Percentiles rank a stretch among this genome's conserved stretches.
phyloP scores from a whole-genome alignment of 2,888 invertebrate genomes.

The Pomacea canaliculata region DNA sequence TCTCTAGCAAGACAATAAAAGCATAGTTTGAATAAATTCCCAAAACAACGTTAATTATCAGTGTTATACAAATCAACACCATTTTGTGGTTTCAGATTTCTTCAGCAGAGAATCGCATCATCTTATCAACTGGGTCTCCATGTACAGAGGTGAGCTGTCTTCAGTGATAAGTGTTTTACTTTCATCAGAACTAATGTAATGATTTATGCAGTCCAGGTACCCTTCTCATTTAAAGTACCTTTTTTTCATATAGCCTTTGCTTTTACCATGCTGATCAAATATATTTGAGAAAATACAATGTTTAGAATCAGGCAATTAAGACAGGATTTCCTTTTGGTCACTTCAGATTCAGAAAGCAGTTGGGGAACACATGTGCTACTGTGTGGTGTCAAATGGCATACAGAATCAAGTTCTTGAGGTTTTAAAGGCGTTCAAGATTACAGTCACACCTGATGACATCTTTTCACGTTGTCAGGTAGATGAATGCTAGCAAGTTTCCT shows the following conservation, averaged over 20 bases:
- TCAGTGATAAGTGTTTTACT: not conserved
- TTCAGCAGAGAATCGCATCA: constrained; percentile 72
- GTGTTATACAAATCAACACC: too few relatives aligned
- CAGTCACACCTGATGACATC: constrained; percentile 77
- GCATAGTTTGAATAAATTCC: too few relatives aligned
- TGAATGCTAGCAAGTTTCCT: not conserved
- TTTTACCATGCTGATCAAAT: too few relatives aligned
- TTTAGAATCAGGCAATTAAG: too few relatives aligned
- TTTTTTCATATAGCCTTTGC: too few relatives aligned
- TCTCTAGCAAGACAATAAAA: too few relatives aligned
- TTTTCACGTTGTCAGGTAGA: constrained; percentile 80
- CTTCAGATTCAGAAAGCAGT: constrained; percentile 52
- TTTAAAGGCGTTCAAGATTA: constrained; percentile 77
- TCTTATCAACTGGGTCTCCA: constrained; percentile 74
- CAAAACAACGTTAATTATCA: too few relatives aligned
- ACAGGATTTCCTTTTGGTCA: too few relatives aligned
- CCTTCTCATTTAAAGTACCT: too few relatives aligned
- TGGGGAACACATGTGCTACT: constrained; percentile 75
- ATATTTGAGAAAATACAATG: too few relatives aligned
- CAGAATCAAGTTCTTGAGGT: constrained; percentile 79
- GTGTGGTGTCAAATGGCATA: constrained; percentile 72
- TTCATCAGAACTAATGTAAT: too few relatives aligned
- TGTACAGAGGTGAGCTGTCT: constrained; percentile 61
- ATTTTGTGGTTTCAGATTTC: constrained; percentile 67
- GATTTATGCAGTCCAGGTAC: too few relatives aligned